Evolutionary conservation across 1,140 invertebrate species (phyloP).

Genomic region (Psilanteris sp.): DNA sequence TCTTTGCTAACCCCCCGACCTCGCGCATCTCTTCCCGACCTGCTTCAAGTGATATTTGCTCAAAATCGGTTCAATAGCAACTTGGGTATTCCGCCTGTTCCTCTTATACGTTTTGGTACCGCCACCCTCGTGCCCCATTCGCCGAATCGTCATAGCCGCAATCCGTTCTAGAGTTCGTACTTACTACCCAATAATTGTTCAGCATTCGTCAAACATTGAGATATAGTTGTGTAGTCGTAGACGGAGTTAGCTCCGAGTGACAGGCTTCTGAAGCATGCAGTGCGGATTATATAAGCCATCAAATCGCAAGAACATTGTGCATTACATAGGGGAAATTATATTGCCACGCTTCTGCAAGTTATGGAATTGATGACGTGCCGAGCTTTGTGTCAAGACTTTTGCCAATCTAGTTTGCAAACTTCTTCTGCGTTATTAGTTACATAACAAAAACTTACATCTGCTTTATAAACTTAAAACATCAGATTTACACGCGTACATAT

Average conservation of each 20-base stretch:
- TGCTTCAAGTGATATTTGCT: conserved; percentile 80
- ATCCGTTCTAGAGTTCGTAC: conserved; percentile 64
- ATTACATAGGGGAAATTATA: conserved; percentile 51
- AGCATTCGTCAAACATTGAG: conserved; percentile 67
- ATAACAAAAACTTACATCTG: too few relatives aligned
- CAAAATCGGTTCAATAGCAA: conserved; percentile 81
- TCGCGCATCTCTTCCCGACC: conserved; percentile 72
- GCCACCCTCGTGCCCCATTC: conserved; percentile 58
- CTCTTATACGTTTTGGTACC: conserved; percentile 75
- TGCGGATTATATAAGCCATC: conserved; percentile 52
- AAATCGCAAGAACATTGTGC: conserved; percentile 52
- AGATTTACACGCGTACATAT: too few relatives aligned
- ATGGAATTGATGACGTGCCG: conserved; percentile 38
- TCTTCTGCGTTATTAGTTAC: too few relatives aligned
- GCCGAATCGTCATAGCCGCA: conserved; percentile 65
- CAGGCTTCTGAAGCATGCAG: conserved; percentile 53
- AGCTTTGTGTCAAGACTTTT: conserved; percentile 27
- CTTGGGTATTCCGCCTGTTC: conserved; percentile 79
- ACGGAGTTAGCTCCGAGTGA: conserved; percentile 56
- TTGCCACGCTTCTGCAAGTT: conserved; percentile 41
- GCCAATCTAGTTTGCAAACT: conserved; percentile 3
- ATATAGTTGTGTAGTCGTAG: conserved; percentile 56
- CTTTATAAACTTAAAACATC: too few relatives aligned
- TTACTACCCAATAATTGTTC: conserved; percentile 70
- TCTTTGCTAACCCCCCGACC: conserved; percentile 59